Conservation (phyloP, 2,888 invertebrate genomes). For the Lymantria dispar region DNA sequence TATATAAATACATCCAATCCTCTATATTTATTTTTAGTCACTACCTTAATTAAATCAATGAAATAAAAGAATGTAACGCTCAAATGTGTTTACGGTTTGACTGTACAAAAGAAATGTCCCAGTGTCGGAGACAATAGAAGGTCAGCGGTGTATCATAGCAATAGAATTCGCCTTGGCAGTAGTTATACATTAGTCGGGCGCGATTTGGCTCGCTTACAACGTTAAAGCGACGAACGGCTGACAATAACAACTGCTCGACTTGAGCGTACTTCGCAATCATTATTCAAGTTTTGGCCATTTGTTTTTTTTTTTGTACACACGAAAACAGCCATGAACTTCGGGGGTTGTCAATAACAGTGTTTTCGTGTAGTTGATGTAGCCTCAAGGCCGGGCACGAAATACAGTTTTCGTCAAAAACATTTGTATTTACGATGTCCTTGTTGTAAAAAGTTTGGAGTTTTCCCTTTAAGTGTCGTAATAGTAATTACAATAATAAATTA, state of each 20-base stretch:
- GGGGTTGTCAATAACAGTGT: slow-evolving; percentile 15
- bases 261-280: slow-evolving; percentile 25
- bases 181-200: slow-evolving; percentile 52
- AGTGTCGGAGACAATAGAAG: slow-evolving; percentile 70
- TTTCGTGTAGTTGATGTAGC: slow-evolving; percentile 14
- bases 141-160: slow-evolving; percentile 68
- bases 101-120: slow-evolving; percentile 49
- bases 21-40: neutral
- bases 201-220: slow-evolving; percentile 69
- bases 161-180: slow-evolving; percentile 75
- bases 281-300: slow-evolving; percentile 30
- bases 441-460: too few species aligned
- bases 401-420: too few species aligned
- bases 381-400: slow-evolving; percentile 11
- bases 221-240: slow-evolving; percentile 38
- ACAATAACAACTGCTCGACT: slow-evolving; percentile 36
- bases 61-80: slow-evolving; percentile 4
- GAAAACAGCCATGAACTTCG: slow-evolving; percentile 22
- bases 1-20: too few species aligned
- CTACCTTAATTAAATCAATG: slow-evolving; percentile 1
- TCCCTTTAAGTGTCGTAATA: too few species aligned
- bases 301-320: slow-evolving; percentile 18
- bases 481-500: too few species aligned
- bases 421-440: too few species aligned
- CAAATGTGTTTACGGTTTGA: slow-evolving; percentile 15